A percentile compares a stretch with the other conserved stretches of the same genome.
Evolutionary conservation across 2,113 vertebrate genomes (phyloP).

Genomic region (Chrysemys picta): DNA sequence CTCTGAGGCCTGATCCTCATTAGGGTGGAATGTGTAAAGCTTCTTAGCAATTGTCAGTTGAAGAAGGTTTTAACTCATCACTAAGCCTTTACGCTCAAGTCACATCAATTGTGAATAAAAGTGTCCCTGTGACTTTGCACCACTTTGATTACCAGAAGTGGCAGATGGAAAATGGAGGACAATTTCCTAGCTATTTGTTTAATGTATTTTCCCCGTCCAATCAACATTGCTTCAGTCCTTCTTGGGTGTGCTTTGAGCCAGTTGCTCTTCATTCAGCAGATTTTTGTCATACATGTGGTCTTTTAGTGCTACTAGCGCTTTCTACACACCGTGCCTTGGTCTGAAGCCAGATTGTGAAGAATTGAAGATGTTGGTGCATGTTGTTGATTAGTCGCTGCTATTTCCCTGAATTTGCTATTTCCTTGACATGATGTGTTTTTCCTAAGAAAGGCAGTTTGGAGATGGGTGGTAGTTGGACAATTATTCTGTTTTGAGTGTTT

Average conservation of each 20-base stretch:
- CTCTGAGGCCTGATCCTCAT: not conserved
- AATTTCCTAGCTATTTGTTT: no score
- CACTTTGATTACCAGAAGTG: not conserved
- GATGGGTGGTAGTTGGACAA: not conserved
- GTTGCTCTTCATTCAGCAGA: not conserved
- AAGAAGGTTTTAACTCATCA: not conserved
- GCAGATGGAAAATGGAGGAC: not conserved
- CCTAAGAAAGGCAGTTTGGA: not conserved
- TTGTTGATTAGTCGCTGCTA: not conserved
- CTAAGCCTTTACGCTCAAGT: not conserved
- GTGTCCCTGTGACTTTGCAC: not conserved
- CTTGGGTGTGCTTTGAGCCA: not conserved
- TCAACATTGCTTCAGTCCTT: not conserved
- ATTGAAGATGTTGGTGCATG: not conserved
- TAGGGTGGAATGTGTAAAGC: not conserved
- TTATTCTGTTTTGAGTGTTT: not conserved
- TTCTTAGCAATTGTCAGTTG: not conserved
- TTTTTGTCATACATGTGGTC: not conserved
- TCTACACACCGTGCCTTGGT: not conserved
- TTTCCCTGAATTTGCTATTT: not conserved
- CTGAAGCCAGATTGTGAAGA: not conserved
- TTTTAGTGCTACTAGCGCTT: not conserved
- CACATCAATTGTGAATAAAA: not conserved
- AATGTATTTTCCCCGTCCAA: not conserved
- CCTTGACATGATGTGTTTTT: not conserved